A percentile compares a stretch with the other conserved stretches of the same genome.
Conservation (phyloP, 2,888 invertebrate genomes). For the Litoditis marina region DNA sequence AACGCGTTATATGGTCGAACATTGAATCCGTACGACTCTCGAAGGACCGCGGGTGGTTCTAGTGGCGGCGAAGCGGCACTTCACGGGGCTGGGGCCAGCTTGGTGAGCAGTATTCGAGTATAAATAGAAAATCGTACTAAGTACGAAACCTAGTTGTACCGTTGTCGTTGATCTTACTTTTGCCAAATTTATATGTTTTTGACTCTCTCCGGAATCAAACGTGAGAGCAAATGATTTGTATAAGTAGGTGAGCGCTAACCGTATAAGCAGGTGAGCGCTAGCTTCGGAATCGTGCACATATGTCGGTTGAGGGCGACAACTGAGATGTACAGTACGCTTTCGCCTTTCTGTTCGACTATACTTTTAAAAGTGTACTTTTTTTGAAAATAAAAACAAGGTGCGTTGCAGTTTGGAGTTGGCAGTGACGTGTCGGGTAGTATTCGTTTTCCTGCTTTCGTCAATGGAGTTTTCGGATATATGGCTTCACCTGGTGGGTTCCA, state of each 20-base stretch:
- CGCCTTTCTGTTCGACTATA: no score
- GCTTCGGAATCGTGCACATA: no score
- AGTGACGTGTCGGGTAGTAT: slow-evolving; percentile 9
- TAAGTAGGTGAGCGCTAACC: no score
- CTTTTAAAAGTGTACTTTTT: not conserved
- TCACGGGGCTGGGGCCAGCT: slow-evolving; percentile 5
- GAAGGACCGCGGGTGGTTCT: slow-evolving; percentile 15
- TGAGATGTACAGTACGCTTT: no score
- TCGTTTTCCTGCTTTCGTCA: slow-evolving; percentile 7
- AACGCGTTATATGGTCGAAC: slow-evolving; percentile 3
- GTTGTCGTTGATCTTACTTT: no score
- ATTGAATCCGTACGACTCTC: slow-evolving; percentile 11
- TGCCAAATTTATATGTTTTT: no score
- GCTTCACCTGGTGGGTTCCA: slow-evolving; percentile 3
- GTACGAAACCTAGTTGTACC: not conserved
- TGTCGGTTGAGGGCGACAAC: no score
- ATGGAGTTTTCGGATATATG: slow-evolving; percentile 5
- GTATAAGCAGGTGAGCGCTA: no score
- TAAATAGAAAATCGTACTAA: no score
- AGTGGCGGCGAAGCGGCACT: slow-evolving; percentile 17
- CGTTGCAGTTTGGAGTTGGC: slow-evolving; percentile 3
- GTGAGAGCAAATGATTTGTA: no score
- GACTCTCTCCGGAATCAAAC: no score
- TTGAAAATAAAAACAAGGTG: not conserved
- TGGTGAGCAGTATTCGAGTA: slow-evolving; percentile 1